Percentiles rank a stretch among this genome's conserved stretches.
phyloP scores from a whole-genome alignment of 2,888 invertebrate genomes.

The Axea sp. region DNA sequence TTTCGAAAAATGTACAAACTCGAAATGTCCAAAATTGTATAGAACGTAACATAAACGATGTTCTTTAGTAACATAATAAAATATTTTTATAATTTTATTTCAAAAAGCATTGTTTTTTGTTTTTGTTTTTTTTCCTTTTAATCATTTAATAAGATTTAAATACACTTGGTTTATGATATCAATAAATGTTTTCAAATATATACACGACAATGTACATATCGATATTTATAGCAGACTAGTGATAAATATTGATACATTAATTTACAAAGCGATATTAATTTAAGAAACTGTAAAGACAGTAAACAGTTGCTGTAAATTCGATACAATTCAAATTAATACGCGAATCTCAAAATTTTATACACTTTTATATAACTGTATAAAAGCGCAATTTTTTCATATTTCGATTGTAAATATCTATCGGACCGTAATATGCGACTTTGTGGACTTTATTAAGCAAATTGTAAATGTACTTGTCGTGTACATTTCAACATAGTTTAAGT shows the following conservation, averaged over 20 bases:
- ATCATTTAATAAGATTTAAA: no score
- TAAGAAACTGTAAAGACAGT: no score
- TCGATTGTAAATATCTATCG: conserved; percentile 47
- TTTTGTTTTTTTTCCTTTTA: no score
- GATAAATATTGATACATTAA: conserved; percentile 2
- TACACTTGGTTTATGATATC: no score
- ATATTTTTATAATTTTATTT: no score
- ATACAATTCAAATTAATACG: conserved; percentile 12
- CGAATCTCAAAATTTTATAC: conserved; percentile 40
- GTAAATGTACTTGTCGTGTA: conserved; percentile 34
- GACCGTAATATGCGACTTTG: conserved; percentile 15
- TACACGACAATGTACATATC: conserved; percentile 6
- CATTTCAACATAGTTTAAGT: conserved; percentile 19
- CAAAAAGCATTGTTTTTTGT: no score
- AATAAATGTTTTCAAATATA: no score
- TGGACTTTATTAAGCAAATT: conserved; percentile 23
- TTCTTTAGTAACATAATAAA: no score
- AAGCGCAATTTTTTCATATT: conserved; percentile 35
- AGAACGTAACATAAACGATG: no score
- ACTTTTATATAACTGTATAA: conserved; percentile 46
- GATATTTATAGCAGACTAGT: conserved; percentile 4
- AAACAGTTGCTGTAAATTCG: conserved; percentile 24
- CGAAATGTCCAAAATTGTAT: no score
- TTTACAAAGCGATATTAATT: conserved; percentile 1
- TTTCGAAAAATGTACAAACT: no score